Evolutionary conservation across 2,888 invertebrate genomes (phyloP), one percentile per base, ranked within the genome.

Genomic region (Phengaris alcon): DNA sequence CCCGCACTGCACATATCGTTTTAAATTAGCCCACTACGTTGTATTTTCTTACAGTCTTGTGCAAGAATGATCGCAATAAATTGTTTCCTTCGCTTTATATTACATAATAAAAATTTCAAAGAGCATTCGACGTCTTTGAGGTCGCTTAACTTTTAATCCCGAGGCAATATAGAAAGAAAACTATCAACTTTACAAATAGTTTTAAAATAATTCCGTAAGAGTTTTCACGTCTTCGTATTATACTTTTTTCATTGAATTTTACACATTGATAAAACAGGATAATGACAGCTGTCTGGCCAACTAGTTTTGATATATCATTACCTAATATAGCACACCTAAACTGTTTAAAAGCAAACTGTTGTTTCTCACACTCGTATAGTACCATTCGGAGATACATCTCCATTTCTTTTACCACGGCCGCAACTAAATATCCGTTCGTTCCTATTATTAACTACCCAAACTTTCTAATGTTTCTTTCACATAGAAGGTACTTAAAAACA

Each of bases 131-230:
- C 78, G 73, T 76, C 76, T 79, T 78, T 78, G 78, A 78, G 80
- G 79, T 78, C 77, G 75, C 78, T 77, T 77, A 80, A 81, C 77
- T 79, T 78, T 76, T 76, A 76, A 79, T 77, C 77, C 77, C 74
- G 51, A 59, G 75, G 79, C 76, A 79, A 80, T 82, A 79, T 80
- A 79, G 82, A 82, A 81, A 77, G 75, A 77, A 78, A 80, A 81
- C 80, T 81, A 82, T 80, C 9, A 57, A 57, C 57, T 68, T 44
- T 35, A 68, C 6, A 44, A 68, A 68, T 68, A 13, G 7, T 57
- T 57, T 57, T 15, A 8, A 22, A 22, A 59, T 22, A 59, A 35
- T 22, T 22, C 35, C 1, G 35, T 3, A 3, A 35, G 2, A 3
- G 3, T 35, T 35, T 35, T 35, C 4, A 35, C 35, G 35, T 35